Evolutionary conservation across 2,888 invertebrate species (phyloP).

Genomic region (Melanophora roralis): DNA sequence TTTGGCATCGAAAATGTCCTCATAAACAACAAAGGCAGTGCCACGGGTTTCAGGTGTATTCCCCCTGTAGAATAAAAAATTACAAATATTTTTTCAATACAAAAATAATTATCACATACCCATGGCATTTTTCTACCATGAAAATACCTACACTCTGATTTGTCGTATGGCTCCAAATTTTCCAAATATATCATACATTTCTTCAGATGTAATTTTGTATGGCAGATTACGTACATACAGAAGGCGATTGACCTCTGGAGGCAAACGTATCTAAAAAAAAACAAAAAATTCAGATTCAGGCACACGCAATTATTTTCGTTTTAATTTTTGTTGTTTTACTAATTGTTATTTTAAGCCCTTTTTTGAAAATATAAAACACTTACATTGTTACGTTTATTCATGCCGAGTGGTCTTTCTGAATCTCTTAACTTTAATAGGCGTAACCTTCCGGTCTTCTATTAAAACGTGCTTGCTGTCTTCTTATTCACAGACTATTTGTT

Average conservation of each 20-base stretch:
- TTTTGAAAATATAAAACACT: conserved; percentile 60
- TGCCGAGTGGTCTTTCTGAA: no score
- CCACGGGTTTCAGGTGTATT: conserved; percentile 98
- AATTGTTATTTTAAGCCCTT: no score
- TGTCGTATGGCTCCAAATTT: conserved; percentile 99
- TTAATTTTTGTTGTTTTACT: no score
- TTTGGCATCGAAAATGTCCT: conserved; percentile 99
- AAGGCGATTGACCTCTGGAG: conserved; percentile 98
- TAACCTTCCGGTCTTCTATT: not conserved
- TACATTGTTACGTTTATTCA: conserved; percentile 76
- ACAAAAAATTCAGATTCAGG: not conserved
- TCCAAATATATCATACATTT: conserved; percentile 99
- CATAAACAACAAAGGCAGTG: conserved; percentile 99
- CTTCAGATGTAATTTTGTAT: conserved; percentile 99
- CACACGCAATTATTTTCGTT: not conserved
- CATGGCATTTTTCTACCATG: no score
- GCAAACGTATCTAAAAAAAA: conserved; percentile 88
- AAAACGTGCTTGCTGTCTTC: conserved; percentile 3
- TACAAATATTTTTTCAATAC: not conserved
- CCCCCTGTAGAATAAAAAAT: conserved; percentile 81
- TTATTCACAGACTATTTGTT: conserved; percentile 22
- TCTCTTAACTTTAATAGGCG: not conserved
- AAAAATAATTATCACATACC: not conserved
- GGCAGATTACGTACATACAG: conserved; percentile 98
- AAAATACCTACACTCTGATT: conserved; percentile 93